These are phyloP conservation scores for Leucoptera coffeella DNA, from an alignment of 2,888 invertebrate genomes.

Conservation along the genomic window DNA sequence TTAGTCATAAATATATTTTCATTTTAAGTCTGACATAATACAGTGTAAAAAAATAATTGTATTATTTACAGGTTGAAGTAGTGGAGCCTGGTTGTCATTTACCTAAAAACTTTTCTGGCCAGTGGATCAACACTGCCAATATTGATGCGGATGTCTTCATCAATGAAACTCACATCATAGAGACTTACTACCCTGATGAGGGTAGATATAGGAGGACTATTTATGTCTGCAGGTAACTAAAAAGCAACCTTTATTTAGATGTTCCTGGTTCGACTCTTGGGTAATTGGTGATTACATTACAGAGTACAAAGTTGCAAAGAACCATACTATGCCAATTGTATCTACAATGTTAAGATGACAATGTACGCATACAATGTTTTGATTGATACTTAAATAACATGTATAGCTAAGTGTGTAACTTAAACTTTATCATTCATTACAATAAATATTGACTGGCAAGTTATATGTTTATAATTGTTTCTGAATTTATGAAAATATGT, in stretches of 20 bases:
- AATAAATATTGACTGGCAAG: too few relatives aligned
- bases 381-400: too few relatives aligned
- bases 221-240: constrained; percentile 78
- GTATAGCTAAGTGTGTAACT: not conserved
- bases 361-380: too few relatives aligned
- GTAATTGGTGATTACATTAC: too few relatives aligned
- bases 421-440: not conserved
- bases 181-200: constrained; percentile 91
- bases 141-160: constrained; percentile 91
- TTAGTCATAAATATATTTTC: too few relatives aligned
- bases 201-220: constrained; percentile 82
- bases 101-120: constrained; percentile 89
- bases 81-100: constrained; percentile 87
- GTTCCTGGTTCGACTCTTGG: too few relatives aligned
- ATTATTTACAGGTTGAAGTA: constrained; percentile 62
- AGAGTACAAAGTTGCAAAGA: too few relatives aligned
- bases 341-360: too few relatives aligned
- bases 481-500: not conserved
- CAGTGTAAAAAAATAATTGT: constrained; percentile 63
- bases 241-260: too few relatives aligned
- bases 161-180: constrained; percentile 94
- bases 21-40: constrained; percentile 97
- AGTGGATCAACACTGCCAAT: constrained; percentile 97
- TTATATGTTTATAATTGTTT: constrained; percentile 3
- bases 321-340: too few relatives aligned